phyloP scores from a whole-genome alignment of 2,113 vertebrate species.

The Siniperca knerii region DNA sequence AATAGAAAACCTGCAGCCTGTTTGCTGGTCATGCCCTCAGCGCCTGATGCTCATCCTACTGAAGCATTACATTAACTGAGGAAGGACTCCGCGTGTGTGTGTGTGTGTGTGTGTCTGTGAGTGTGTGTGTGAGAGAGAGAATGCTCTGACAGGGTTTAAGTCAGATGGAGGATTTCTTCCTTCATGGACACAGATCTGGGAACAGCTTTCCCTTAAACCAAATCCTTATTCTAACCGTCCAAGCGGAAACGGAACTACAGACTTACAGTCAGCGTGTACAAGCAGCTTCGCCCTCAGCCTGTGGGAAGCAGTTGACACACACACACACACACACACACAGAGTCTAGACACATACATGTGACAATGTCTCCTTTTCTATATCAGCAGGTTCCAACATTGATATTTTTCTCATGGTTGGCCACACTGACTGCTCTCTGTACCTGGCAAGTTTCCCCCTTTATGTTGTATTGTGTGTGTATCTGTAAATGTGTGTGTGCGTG shows the following conservation, averaged over 20 bases:
- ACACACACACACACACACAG: constrained; percentile 27
- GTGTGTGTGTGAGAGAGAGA: background rate
- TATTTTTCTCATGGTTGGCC: constrained; percentile 56
- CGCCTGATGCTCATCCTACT: constrained; percentile 59
- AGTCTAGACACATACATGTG: constrained; percentile 52
- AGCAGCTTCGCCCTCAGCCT: constrained; percentile 46
- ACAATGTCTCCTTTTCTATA: constrained; percentile 43
- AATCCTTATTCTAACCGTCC: constrained; percentile 69
- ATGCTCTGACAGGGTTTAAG: constrained; percentile 50
- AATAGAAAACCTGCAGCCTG: constrained; percentile 55
- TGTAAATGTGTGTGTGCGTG: background rate
- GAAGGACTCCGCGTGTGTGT: constrained; percentile 29
- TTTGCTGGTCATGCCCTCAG: constrained; percentile 67
- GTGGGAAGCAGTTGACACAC: constrained; percentile 44
- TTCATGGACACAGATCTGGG: constrained; percentile 67
- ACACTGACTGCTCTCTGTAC: constrained; percentile 28
- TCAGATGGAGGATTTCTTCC: constrained; percentile 61
- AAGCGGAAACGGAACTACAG: constrained; percentile 56
- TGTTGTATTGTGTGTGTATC: background rate
- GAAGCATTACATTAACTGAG: constrained; percentile 73
- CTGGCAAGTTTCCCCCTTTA: constrained; percentile 23
- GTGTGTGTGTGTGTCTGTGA: constrained; percentile 11
- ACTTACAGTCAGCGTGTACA: constrained; percentile 49
- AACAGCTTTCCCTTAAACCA: constrained; percentile 65
- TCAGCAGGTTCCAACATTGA: constrained; percentile 62